Evolutionary conservation across 2,113 vertebrate species (phyloP).

Genomic region (Prietella phreatophila): DNA sequence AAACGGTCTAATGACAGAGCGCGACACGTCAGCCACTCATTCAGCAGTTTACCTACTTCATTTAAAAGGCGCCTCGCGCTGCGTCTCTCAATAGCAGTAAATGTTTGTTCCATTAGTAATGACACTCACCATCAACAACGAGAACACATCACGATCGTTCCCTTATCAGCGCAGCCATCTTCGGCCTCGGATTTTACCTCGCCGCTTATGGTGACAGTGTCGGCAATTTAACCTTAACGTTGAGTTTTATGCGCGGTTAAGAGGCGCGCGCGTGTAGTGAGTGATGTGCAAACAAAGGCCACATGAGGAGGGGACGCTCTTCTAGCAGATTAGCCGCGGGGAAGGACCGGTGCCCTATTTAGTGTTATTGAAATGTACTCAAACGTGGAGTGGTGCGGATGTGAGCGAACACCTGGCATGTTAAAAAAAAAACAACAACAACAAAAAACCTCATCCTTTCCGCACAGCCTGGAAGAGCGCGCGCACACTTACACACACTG

Average conservation of each 20-base stretch:
- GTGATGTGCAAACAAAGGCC: constrained; percentile 50
- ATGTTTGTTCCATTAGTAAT: constrained; percentile 37
- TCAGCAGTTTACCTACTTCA: constrained; percentile 35
- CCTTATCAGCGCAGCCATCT: constrained; percentile 40
- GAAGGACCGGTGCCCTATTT: constrained; percentile 55
- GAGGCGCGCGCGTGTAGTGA: constrained; percentile 33
- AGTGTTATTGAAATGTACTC: constrained; percentile 59
- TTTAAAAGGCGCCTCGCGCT: constrained; percentile 16
- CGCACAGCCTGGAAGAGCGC: not conserved
- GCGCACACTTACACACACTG: not conserved
- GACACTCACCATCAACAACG: not conserved
- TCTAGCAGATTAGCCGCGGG: constrained; percentile 64
- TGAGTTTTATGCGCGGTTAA: constrained; percentile 45
- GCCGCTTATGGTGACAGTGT: constrained; percentile 8
- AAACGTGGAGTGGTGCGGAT: constrained; percentile 40
- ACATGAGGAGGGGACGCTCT: constrained; percentile 48
- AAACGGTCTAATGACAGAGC: constrained; percentile 16
- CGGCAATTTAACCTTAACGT: constrained; percentile 30
- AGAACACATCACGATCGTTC: not conserved
- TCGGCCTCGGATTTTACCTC: not conserved
- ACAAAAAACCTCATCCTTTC: not conserved
- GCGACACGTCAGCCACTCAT: constrained; percentile 27
- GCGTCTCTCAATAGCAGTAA: constrained; percentile 28
- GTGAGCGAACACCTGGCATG: constrained; percentile 46
- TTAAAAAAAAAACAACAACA: not conserved